Base-by-base conservation (phyloP, 2,888 invertebrate species). In the Phragmatobia fuliginosa region DNA sequence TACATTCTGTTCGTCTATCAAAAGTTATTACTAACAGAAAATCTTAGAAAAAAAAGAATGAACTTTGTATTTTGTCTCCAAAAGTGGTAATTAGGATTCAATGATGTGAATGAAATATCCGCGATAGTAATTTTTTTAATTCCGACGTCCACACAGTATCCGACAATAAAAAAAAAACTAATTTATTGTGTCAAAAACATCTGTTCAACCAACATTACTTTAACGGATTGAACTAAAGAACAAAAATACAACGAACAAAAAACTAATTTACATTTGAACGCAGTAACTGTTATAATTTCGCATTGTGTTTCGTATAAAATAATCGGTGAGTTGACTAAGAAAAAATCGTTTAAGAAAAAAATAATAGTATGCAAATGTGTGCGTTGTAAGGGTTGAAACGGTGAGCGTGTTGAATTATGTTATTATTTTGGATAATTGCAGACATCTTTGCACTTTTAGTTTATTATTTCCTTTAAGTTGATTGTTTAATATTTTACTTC, bases 231-330 rank as follows among this genome's bases (percentile, higher is more conserved):
- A 74, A 76, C 82, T 82, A 82, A 79, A 84, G 82, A 72, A 78
- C 76, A 76, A 77, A 84, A 65, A 80, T 68, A 76, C 32, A 73
- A 68, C 72, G 75, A 82, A 87, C 83, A 92, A 92, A 92, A 93
- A 93, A 88, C 88, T 78, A 81, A 92, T 93, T 93, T 90, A 83
- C 93, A 94, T 94, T 84, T 88, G 88, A 93, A 93, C 88, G 75
- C 82, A 83, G 85, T 78, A 79, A 90, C 90, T 86, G 89, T 89
- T 88, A 89, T 91, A 90, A 92, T 90, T 90, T 87, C 78, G 78
- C 83, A 88, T 92, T 91, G 90, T 92, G 80, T 77, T 68, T 75
- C 62, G 71, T 71, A 80, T 83, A 87, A 83, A 91, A 90, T 90
- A 91, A 91, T 90, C 83, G 83, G 83, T 83, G 82, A 78, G 79